A percentile compares a stretch with the other conserved stretches of the same genome.
Evolutionary conservation across 1,140 invertebrate species (phyloP).

Genomic region (Cotesia chilonis): DNA sequence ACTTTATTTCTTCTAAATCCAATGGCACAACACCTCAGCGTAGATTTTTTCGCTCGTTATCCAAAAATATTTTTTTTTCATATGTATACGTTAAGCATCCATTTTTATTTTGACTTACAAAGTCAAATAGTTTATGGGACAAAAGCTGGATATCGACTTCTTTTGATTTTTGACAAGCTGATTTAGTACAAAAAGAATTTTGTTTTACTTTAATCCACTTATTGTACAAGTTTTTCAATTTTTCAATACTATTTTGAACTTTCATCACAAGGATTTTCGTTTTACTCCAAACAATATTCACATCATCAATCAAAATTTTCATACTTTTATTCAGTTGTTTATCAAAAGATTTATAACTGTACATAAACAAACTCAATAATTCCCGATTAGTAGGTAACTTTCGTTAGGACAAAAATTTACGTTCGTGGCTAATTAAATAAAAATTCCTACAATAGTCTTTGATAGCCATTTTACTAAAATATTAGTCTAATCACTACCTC

Average conservation of each 20-base stretch:
- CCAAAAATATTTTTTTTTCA: slow-evolving; percentile 21
- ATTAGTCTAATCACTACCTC: slow-evolving; percentile 7
- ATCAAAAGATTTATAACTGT: slow-evolving; percentile 21
- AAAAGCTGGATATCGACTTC: slow-evolving; percentile 15
- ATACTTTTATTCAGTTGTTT: slow-evolving; percentile 23
- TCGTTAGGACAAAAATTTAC: slow-evolving; percentile 17
- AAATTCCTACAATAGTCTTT: slow-evolving; percentile 9
- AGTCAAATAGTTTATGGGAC: slow-evolving; percentile 24
- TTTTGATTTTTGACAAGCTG: slow-evolving; percentile 8
- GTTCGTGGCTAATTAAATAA: slow-evolving; percentile 12
- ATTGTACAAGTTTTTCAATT: slow-evolving; percentile 22
- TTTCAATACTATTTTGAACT: slow-evolving; percentile 19
- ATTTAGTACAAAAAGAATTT: neutral
- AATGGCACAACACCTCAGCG: slow-evolving; percentile 23
- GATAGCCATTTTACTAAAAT: slow-evolving; percentile 4
- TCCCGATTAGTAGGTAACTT: slow-evolving; percentile 16
- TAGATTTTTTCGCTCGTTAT: slow-evolving; percentile 4
- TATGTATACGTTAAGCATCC: neutral
- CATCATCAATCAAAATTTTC: slow-evolving; percentile 24
- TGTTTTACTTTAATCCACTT: slow-evolving; percentile 20
- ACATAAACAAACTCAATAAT: slow-evolving; percentile 18
- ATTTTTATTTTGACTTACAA: slow-evolving; percentile 19
- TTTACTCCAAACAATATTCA: slow-evolving; percentile 29
- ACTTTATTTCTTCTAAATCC: slow-evolving; percentile 9
- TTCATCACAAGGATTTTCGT: slow-evolving; percentile 20